Percentiles rank a stretch among this genome's conserved stretches.
Conservation (phyloP, 1,140 invertebrate species). For the Ceratina australensis region DNA sequence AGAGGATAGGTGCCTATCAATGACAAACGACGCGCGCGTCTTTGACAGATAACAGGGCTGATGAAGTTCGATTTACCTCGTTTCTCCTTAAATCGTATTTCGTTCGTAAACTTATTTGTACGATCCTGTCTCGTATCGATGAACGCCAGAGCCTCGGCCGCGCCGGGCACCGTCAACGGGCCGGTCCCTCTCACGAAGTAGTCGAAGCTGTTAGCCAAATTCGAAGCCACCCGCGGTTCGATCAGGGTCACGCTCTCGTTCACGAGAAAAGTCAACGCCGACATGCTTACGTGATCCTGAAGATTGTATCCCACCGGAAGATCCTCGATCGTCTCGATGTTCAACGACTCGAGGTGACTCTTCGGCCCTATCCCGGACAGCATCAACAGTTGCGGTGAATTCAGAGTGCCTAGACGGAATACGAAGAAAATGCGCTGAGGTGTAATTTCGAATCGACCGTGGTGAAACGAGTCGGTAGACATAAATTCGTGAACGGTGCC, state of each 20-base stretch:
- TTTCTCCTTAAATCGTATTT: background rate
- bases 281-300: slow-evolving; percentile 88
- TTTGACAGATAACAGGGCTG: too few species aligned
- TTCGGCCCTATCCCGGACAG: slow-evolving; percentile 81
- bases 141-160: slow-evolving; percentile 86
- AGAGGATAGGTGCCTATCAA: background rate
- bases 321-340: slow-evolving; percentile 82
- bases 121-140: slow-evolving; percentile 78
- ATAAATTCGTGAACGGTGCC: too few species aligned
- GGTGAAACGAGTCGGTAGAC: too few species aligned
- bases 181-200: slow-evolving; percentile 82
- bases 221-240: slow-evolving; percentile 77
- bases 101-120: too few species aligned
- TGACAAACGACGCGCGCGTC: too few species aligned
- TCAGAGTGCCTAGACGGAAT: slow-evolving; percentile 74
- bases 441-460: background rate
- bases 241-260: slow-evolving; percentile 82
- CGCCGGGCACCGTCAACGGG: slow-evolving; percentile 85
- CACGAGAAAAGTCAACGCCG: slow-evolving; percentile 84
- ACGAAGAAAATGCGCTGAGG: background rate
- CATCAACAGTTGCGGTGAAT: slow-evolving; percentile 83
- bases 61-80: background rate
- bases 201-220: slow-evolving; percentile 80
- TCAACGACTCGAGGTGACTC: slow-evolving; percentile 77
- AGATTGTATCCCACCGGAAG: slow-evolving; percentile 90